Base-by-base conservation (phyloP, 2,888 invertebrate genomes). In the Conistra vaccinii region DNA sequence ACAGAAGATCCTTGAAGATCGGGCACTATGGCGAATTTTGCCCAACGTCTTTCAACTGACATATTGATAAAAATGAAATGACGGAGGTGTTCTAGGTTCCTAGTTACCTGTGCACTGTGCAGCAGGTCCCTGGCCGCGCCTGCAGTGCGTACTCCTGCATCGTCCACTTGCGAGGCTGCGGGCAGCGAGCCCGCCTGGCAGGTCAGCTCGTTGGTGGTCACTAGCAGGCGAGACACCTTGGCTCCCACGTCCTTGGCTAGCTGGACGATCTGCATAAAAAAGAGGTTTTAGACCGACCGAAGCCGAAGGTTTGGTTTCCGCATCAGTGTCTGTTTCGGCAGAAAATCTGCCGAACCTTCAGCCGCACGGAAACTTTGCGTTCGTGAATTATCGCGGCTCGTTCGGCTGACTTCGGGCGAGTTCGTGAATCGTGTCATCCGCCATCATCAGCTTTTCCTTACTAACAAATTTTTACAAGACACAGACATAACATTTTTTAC, bases 51-150 rank as follows among this genome's bases (percentile, higher is more conserved):
- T n/a, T n/a, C 4, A 35, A n/a, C 4, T 35, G 9, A n/a, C 2
- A 61, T 35, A n/a, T 61, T 35, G 9, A 60, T 39, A 1, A 39
- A 9, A 6, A 35, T 55, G 1, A 20, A 14, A 29, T 0, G 3
- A 51, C 7, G 51, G 51, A 51, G 7, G 23, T 23, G 23, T n/a
- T 10, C 14, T 4, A 29, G 4, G 2, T n/a, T 1, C 14, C 9
- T 4, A 58, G 20, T 61, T 78, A 95, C 95, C 91, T 92, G 90
- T 10, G 94, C 92, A 81, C 91, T 92, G 9, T 92, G 84, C 26
- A 93, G 82, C 14, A 95, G 84, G 26, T 91, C 90, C 48, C 89
- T 82, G 0, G 94, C 92, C 0, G 92, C 92, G 32, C 89, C 88
- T 0, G 91, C 92, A 12, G 91, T 87, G 3, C 80, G 78, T 0